phyloP scores from a whole-genome alignment of 2,113 vertebrate species.

The Ranitomeya imitator region DNA sequence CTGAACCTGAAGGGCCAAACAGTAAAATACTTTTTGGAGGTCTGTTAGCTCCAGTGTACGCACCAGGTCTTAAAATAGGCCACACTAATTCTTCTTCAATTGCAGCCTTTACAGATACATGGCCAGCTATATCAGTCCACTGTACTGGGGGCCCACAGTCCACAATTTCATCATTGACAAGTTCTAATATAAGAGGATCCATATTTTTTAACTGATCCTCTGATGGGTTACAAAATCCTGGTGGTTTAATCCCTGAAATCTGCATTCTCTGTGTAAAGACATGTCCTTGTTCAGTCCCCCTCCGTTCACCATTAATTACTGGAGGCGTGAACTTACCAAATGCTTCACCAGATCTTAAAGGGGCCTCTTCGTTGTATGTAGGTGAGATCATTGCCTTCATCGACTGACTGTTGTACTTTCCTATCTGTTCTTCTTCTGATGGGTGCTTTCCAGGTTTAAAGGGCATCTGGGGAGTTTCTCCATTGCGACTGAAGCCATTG shows the following conservation, averaged over 20 bases:
- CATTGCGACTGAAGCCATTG: constrained; percentile 74
- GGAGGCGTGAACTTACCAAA: constrained; percentile 83
- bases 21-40: constrained; percentile 84
- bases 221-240: constrained; percentile 62
- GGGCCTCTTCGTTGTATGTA: constrained; percentile 73
- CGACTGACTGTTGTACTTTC: constrained; percentile 70
- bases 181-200: constrained; percentile 82
- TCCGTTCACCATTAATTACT: constrained; percentile 75
- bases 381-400: constrained; percentile 82
- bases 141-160: constrained; percentile 84
- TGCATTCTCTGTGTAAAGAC: constrained; percentile 60
- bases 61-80: constrained; percentile 82
- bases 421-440: constrained; percentile 63
- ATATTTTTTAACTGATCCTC: constrained; percentile 79
- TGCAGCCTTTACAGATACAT: constrained; percentile 82
- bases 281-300: constrained; percentile 48
- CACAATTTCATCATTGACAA: constrained; percentile 83
- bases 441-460: constrained; percentile 82
- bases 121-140: constrained; percentile 89
- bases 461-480: constrained; percentile 67
- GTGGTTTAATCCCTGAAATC: constrained; percentile 66
- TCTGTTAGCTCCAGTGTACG: constrained; percentile 64
- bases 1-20: constrained; percentile 88
- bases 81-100: constrained; percentile 94
- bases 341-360: constrained; percentile 61